Conservation (phyloP, 2,113 vertebrate genomes). For the Paramisgurnus dabryanus region DNA sequence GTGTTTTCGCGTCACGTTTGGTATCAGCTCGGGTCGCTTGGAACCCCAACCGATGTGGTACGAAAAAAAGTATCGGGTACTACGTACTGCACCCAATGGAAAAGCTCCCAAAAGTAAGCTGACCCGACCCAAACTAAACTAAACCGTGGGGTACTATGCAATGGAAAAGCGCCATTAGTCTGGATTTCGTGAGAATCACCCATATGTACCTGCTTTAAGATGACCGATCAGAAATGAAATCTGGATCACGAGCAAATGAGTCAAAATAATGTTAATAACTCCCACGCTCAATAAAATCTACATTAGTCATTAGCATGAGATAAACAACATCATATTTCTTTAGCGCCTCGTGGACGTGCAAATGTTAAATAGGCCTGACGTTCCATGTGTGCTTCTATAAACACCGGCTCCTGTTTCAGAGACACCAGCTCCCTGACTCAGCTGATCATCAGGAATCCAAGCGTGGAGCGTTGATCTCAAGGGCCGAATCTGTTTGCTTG, state of each 20-base stretch:
- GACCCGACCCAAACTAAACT: too few relatives aligned
- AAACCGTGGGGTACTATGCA: too few relatives aligned
- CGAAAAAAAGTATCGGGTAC: too few relatives aligned
- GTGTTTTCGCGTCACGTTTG: too few relatives aligned
- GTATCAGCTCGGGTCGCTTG: too few relatives aligned
- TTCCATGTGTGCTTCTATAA: conserved; percentile 17
- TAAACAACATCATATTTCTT: conserved; percentile 9
- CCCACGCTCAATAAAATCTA: neutral
- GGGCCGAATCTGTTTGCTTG: conserved; percentile 43
- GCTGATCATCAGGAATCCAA: conserved; percentile 50
- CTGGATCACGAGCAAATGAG: neutral
- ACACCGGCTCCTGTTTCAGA: conserved; percentile 44
- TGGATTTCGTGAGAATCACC: too few relatives aligned
- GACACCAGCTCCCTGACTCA: conserved; percentile 40
- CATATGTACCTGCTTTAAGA: too few relatives aligned
- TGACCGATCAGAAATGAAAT: neutral
- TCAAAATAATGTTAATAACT: neutral
- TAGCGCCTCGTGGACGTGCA: neutral
- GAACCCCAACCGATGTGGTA: too few relatives aligned
- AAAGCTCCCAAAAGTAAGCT: too few relatives aligned
- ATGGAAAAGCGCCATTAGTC: too few relatives aligned
- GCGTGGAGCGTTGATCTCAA: conserved; percentile 28
- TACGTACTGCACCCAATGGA: too few relatives aligned
- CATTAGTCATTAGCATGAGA: neutral
- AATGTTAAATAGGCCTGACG: neutral